Evolutionary conservation across 1,140 invertebrate genomes (phyloP).

Genomic region (Ladona fulva): DNA sequence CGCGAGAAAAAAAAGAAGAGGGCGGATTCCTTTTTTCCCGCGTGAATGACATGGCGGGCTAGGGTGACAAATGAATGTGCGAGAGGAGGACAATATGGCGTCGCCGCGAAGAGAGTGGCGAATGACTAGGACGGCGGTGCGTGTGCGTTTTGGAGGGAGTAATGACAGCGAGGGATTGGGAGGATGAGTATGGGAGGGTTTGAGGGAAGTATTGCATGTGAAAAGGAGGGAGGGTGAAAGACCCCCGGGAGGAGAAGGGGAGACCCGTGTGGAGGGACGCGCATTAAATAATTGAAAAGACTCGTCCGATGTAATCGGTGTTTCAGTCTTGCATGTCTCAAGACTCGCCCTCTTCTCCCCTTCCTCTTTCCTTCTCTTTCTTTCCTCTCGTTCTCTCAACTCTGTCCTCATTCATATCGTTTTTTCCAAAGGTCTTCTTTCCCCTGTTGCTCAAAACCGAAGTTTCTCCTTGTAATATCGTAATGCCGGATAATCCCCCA

Average conservation of each 20-base stretch:
- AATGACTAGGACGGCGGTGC: neutral
- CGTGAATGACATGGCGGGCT: neutral
- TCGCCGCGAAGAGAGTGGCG: neutral
- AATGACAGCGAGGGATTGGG: too few relatives aligned
- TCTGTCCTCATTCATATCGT: neutral
- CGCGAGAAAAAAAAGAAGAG: too few relatives aligned
- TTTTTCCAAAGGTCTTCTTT: too few relatives aligned
- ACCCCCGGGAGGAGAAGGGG: neutral
- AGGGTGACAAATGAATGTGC: neutral
- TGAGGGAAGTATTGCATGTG: too few relatives aligned
- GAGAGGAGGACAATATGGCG: neutral
- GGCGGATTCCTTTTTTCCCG: neutral
- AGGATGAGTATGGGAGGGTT: too few relatives aligned
- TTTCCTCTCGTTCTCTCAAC: neutral
- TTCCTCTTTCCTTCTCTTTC: neutral
- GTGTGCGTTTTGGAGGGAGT: too few relatives aligned
- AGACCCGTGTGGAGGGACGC: neutral
- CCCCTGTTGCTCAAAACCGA: too few relatives aligned
- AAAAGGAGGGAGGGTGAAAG: neutral
- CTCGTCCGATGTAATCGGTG: slow-evolving; percentile 2
- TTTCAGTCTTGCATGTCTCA: neutral
- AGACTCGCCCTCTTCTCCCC: neutral
- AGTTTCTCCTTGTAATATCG: too few relatives aligned
- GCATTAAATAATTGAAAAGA: slow-evolving; percentile 8
- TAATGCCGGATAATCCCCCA: too few relatives aligned